Percentiles rank a stretch among this genome's conserved stretches.
These are phyloP conservation scores for Cuniculus paca DNA, from an alignment of 2,797 vertebrate genomes.

Conservation along the genomic window DNA sequence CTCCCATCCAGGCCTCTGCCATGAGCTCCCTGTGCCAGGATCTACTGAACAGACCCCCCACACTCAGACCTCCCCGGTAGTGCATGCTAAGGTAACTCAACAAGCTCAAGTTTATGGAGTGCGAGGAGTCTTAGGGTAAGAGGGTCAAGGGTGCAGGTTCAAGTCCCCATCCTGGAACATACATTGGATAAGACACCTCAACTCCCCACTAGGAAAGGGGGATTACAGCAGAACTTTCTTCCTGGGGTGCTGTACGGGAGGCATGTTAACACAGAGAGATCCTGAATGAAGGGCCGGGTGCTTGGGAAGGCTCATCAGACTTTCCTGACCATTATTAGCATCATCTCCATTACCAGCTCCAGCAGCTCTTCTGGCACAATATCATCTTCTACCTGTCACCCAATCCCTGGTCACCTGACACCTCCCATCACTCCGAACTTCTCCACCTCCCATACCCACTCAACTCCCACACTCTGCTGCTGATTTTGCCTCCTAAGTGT, in stretches of 20 bases:
- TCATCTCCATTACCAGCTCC: too few species aligned
- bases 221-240: neutral
- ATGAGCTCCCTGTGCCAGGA: neutral
- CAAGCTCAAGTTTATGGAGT: neutral
- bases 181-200: neutral
- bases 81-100: rapidly evolving
- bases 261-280: neutral
- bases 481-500: neutral
- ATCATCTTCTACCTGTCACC: neutral
- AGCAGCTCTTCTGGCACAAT: neutral
- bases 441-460: neutral
- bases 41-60: too few species aligned
- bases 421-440: neutral
- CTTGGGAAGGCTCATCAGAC: neutral
- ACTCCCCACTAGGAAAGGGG: neutral
- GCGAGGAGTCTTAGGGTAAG: neutral
- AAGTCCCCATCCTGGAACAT: neutral
- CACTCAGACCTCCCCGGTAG: neutral
- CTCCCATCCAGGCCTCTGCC: neutral
- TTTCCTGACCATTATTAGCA: neutral
- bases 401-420: neutral
- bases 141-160: neutral
- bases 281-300: rapidly evolving
- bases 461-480: too few species aligned
- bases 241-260: rapidly evolving